Conservation (phyloP, 2,888 invertebrate genomes). For the Tinea semifulvella region DNA sequence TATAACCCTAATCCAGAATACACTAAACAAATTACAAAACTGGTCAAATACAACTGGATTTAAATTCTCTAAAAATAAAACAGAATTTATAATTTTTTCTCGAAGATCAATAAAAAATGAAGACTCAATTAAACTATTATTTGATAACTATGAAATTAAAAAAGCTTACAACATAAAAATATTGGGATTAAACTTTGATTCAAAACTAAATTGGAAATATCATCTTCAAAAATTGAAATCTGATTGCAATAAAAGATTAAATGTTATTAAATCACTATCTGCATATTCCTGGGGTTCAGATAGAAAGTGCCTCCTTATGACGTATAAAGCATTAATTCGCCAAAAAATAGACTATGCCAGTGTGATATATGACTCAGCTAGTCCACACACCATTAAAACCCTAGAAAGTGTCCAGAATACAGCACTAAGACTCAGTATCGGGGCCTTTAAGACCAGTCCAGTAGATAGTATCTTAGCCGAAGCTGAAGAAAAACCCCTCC, state of each 20-base stretch:
- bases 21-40: slow-evolving; percentile 16
- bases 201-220: slow-evolving; percentile 16
- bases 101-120: slow-evolving; percentile 14
- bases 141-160: slow-evolving; percentile 15
- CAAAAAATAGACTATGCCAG: slow-evolving; percentile 18
- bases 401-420: slow-evolving; percentile 4
- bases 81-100: slow-evolving; percentile 18
- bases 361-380: slow-evolving; percentile 18
- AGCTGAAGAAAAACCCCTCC: background rate
- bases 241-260: slow-evolving; percentile 18
- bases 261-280: slow-evolving; percentile 17
- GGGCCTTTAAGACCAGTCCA: slow-evolving; percentile 1
- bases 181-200: slow-evolving; percentile 17
- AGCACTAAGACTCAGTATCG: slow-evolving; percentile 1
- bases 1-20: slow-evolving; percentile 16
- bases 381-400: background rate
- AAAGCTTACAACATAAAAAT: slow-evolving; percentile 17
- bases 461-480: background rate
- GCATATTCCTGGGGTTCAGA: slow-evolving; percentile 19
- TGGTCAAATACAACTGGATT: slow-evolving; percentile 16
- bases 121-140: too few relatives aligned
- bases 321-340: slow-evolving; percentile 17
- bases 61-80: slow-evolving; percentile 18
- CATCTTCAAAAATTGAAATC: slow-evolving; percentile 19
- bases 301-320: slow-evolving; percentile 15